A percentile compares a stretch with the other conserved stretches of the same genome.
These are phyloP conservation scores for Meganola albula DNA, from an alignment of 2,888 invertebrate genomes.

Conservation along the genomic window DNA sequence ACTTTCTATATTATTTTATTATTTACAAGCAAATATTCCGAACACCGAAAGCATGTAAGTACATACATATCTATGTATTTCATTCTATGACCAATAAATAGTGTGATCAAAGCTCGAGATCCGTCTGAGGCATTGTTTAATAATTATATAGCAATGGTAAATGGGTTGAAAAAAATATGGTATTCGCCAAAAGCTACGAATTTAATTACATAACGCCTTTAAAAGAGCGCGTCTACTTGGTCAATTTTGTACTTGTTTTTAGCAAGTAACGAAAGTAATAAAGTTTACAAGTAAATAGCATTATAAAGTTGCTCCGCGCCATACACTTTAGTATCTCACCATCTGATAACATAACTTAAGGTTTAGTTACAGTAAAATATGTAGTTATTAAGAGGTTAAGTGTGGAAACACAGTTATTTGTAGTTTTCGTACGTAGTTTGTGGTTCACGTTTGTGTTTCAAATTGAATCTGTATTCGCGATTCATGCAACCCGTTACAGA, in stretches of 20 bases:
- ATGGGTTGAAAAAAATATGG: too few species aligned
- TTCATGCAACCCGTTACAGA: slow-evolving; percentile 35
- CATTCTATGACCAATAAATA: too few species aligned
- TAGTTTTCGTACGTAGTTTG: slow-evolving; percentile 46
- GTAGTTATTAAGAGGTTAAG: slow-evolving; percentile 38
- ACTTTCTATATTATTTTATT: too few species aligned
- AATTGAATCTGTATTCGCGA: slow-evolving; percentile 43
- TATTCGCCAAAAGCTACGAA: too few species aligned
- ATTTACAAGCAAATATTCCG: too few species aligned
- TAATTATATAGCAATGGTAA: too few species aligned
- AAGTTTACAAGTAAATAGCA: slow-evolving; percentile 16
- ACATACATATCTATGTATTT: too few species aligned
- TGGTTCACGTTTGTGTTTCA: slow-evolving; percentile 42
- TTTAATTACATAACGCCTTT: too few species aligned
- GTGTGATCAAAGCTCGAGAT: too few species aligned
- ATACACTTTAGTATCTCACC: slow-evolving; percentile 20
- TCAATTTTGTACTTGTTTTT: slow-evolving; percentile 14
- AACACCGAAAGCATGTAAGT: too few species aligned
- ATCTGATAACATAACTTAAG: slow-evolving; percentile 38
- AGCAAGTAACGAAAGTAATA: slow-evolving; percentile 8
- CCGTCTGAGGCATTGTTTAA: too few species aligned
- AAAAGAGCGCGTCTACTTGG: too few species aligned
- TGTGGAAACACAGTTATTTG: slow-evolving; percentile 45
- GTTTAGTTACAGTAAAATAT: slow-evolving; percentile 33
- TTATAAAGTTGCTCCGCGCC: slow-evolving; percentile 13